A percentile compares a stretch with the other conserved stretches of the same genome.
Conservation (phyloP, 2,797 vertebrate genomes). For the Ctenosaura bakeri region DNA sequence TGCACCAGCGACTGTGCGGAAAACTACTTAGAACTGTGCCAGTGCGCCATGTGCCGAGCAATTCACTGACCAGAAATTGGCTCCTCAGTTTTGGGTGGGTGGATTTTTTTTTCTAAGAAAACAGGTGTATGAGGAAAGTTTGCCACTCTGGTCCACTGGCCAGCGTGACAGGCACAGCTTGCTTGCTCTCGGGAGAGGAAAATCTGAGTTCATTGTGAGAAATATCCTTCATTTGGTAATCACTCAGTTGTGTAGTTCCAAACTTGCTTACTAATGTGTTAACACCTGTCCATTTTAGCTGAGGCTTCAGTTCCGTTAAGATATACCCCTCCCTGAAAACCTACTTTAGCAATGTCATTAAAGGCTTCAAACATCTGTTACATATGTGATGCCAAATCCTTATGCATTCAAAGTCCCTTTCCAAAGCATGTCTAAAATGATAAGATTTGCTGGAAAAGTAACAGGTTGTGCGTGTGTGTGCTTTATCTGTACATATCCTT, state of each 20-base stretch:
- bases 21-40: not conserved
- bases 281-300: not conserved
- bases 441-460: not conserved
- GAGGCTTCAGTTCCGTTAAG: too few species aligned
- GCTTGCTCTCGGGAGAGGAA: not conserved
- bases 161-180: too few species aligned
- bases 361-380: not conserved
- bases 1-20: rapidly evolving
- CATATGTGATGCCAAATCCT: too few species aligned
- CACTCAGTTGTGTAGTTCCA: too few species aligned
- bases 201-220: not conserved
- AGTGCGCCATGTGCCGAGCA: not conserved
- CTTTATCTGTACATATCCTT: too few species aligned
- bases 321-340: not conserved
- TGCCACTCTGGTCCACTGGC: not conserved
- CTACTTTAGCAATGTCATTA: not conserved
- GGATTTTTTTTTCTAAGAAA: not conserved
- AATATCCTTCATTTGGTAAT: too few species aligned
- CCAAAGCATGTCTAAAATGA: too few species aligned
- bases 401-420: not conserved
- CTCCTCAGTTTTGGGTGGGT: not conserved
- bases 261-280: too few species aligned
- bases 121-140: too few species aligned
- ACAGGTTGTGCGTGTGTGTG: not conserved
- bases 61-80: not conserved